Base-by-base conservation (phyloP, 2,113 vertebrate species). In the Pseudorasbora parva region DNA sequence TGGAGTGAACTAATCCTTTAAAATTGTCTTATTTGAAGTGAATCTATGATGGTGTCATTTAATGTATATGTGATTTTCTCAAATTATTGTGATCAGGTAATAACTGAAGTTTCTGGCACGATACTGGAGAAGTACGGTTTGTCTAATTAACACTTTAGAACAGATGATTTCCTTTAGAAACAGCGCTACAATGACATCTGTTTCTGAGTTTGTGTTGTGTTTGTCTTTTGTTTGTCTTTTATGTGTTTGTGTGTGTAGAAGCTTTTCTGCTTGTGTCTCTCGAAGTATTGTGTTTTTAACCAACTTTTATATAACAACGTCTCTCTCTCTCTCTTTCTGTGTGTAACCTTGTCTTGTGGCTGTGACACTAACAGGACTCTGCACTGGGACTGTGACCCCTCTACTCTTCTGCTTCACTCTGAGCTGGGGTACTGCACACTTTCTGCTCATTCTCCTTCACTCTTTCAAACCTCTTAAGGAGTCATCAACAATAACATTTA, bases 351-450 rank as follows among this genome's bases (percentile, higher is more conserved):
- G 95, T 96, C 93, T 96, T 95, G 94, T 96, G 96, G 96, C 94
- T 92, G 94, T 94, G 95, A 95, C 95, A 96, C 96, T 96, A 96
- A 94, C 96, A 99, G 97, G 98, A 99, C 96, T 95, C 97, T 99
- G 93, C 98, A 99, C 91, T 99, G 98, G 97, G 98, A 99, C 95
- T 97, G 97, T 96, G 98, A 99, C 94, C 98, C 98, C 89, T 99
- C 98, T 93, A 96, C 97, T 93, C 96, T 99, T 92, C 97, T 98
- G 94, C 98, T 99, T 94, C 98, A 99, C 95, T 99, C 97, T 95
- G 97, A 99, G 95, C 94, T 98, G 96, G 97, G 98, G 98, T 99
- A 99, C 95, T 96, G 94, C 95, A 96, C 94, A 95, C 95, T 97
- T 96, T 97, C 91, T 93, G 92, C 96, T 94, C 91, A 91, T 92